Percentiles rank a stretch among this genome's conserved stretches.
Evolutionary conservation across 2,113 vertebrate genomes (phyloP).

Genomic region (Vulpes vulpes): DNA sequence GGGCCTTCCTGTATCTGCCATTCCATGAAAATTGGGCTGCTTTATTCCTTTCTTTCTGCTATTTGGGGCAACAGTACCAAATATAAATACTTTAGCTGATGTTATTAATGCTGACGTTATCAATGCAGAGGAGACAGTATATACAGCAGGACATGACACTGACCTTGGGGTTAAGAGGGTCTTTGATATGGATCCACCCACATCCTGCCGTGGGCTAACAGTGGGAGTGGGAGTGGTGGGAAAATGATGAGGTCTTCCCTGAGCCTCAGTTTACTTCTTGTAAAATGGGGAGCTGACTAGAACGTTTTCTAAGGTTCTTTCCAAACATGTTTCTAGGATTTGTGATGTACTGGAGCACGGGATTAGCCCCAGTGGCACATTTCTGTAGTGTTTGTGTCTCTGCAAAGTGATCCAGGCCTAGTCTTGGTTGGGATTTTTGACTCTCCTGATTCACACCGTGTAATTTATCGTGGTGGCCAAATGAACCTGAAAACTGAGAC

Average conservation of each 20-base stretch:
- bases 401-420: not conserved
- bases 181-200: not conserved
- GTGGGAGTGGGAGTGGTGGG: too few relatives aligned
- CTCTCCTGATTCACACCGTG: not conserved
- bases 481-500: not conserved
- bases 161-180: not conserved
- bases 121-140: not conserved
- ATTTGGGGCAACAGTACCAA: not conserved
- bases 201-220: not conserved
- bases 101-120: not conserved
- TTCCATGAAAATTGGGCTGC: not conserved
- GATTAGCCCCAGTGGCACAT: not conserved
- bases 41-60: not conserved
- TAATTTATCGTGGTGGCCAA: not conserved
- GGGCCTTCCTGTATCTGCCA: not conserved
- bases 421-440: not conserved
- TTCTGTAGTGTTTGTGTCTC: not conserved
- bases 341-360: not conserved
- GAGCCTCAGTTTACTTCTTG: not conserved
- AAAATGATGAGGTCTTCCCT: not conserved
- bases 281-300: not conserved
- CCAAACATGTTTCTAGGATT: not conserved
- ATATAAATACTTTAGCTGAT: not conserved
- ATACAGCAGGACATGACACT: not conserved
- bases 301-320: conserved; percentile 1